A percentile compares a stretch with the other conserved stretches of the same genome.
phyloP scores from a whole-genome alignment of 2,888 invertebrate species.

The Apoda limacodes region DNA sequence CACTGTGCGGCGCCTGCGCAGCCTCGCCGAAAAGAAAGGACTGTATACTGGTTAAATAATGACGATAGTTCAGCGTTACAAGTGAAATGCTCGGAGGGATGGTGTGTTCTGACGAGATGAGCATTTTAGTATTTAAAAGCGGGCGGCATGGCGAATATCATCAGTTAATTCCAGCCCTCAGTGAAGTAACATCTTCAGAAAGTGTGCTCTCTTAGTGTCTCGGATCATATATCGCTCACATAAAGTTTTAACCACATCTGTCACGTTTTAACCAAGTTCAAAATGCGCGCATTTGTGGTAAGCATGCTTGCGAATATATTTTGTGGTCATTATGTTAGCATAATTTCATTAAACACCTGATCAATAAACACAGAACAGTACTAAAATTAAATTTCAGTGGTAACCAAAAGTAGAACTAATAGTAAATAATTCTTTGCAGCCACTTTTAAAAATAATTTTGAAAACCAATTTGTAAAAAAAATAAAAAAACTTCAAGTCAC shows the following conservation, averaged over 20 bases:
- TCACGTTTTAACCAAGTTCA: slow-evolving; percentile 37
- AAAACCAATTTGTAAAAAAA: too few relatives aligned
- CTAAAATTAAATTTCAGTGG: too few relatives aligned
- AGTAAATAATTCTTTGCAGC: too few relatives aligned
- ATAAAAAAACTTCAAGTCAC: too few relatives aligned
- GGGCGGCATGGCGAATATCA: slow-evolving; percentile 60
- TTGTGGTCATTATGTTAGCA: too few relatives aligned
- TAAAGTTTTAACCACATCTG: slow-evolving; percentile 30
- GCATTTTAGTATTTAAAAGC: slow-evolving; percentile 66
- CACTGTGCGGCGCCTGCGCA: slow-evolving; percentile 30
- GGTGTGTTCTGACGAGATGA: slow-evolving; percentile 65
- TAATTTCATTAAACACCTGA: too few relatives aligned
- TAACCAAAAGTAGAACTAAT: too few relatives aligned
- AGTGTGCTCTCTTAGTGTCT: slow-evolving; percentile 33
- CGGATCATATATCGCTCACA: slow-evolving; percentile 24
- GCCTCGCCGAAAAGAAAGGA: slow-evolving; percentile 66
- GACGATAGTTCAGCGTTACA: slow-evolving; percentile 61
- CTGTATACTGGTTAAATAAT: slow-evolving; percentile 60
- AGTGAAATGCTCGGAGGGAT: slow-evolving; percentile 68
- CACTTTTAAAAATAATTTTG: too few relatives aligned
- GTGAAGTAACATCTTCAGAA: slow-evolving; percentile 55
- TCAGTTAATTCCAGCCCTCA: slow-evolving; percentile 61
- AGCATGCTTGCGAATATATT: slow-evolving; percentile 41
- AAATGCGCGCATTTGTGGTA: slow-evolving; percentile 65
- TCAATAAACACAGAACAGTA: too few relatives aligned